phyloP scores from a whole-genome alignment of 1,140 invertebrate species.

The Maconellicoccus hirsutus region DNA sequence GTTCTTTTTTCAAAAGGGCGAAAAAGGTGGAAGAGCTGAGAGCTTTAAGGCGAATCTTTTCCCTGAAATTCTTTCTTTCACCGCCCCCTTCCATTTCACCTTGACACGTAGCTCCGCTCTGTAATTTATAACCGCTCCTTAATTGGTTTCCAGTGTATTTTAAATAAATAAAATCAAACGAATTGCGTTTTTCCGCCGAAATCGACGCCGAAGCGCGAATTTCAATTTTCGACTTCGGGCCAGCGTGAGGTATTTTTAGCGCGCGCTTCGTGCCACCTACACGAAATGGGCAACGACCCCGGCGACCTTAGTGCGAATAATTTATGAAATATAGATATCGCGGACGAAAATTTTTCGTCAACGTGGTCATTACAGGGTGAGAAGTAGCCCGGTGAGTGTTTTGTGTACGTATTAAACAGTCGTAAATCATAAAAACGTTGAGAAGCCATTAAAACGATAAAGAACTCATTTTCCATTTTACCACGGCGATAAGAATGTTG shows the following conservation, averaged over 20 bases:
- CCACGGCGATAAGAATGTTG: background rate
- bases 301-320: background rate
- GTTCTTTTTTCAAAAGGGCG: no score
- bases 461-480: background rate
- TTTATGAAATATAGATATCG: background rate
- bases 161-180: conserved; percentile 6
- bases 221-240: no score
- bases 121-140: background rate
- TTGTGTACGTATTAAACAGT: no score
- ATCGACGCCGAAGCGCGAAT: no score
- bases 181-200: background rate
- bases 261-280: no score
- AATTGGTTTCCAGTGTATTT: conserved; percentile 9
- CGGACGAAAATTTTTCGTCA: background rate
- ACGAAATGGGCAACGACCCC: no score
- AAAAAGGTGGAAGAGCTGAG: background rate
- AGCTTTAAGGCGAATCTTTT: background rate
- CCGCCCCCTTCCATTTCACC: background rate
- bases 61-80: background rate
- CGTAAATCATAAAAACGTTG: background rate
- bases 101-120: background rate
- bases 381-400: background rate
- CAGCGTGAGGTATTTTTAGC: no score
- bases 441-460: conserved; percentile 9
- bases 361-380: background rate